Evolutionary conservation across 2,797 vertebrate species (phyloP), one percentile per base, ranked within the genome.

Genomic region (Gila robusta): DNA sequence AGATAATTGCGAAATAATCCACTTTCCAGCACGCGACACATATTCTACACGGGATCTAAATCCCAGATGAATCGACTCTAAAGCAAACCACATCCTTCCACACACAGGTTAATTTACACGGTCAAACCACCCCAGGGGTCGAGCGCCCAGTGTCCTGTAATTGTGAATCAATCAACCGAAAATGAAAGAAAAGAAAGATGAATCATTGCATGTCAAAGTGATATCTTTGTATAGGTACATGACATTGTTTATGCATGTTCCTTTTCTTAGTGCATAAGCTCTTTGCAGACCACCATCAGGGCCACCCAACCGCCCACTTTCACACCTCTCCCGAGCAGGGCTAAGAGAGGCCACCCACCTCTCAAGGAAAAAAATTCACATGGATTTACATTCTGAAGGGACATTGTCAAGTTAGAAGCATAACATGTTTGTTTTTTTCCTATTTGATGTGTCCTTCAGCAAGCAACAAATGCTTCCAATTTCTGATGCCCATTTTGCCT

Each of bases 201-300:
- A 93, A 94, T 95, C 92, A 89, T 93, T 94, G 93, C 93, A 93
- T 93, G 94, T 95, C 94, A 95, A 85, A 86, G 94, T 95, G 95
- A 96, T 94, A 93, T 96, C 94, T 95, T 94, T 94, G 94, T 95
- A 94, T 93, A 94, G 94, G 94, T 95, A 94, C 94, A 95, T 94
- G 94, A 94, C 93, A 94, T 93, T 7, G 59, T 28, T 76, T 85
- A 94, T 95, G 93, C 94, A 95, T 94, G 93, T 94, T 95, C 90
- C 94, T 94, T 93, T 91, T 94, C 91, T 94, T 95, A 95, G 95
- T 96, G 95, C 95, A 95, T 95, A 95, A 92, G 94, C 93, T 95
- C 92, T 92, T 95, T 93, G 94, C 93, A 94, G 93, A 94, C 91
- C 92, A 94, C 93, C 82, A 85, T 91, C 93, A 94, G 91, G 89